Percentiles rank a stretch among this genome's conserved stretches.
Evolutionary conservation across 2,113 vertebrate genomes (phyloP).

Genomic region (Bujurquina vittata): DNA sequence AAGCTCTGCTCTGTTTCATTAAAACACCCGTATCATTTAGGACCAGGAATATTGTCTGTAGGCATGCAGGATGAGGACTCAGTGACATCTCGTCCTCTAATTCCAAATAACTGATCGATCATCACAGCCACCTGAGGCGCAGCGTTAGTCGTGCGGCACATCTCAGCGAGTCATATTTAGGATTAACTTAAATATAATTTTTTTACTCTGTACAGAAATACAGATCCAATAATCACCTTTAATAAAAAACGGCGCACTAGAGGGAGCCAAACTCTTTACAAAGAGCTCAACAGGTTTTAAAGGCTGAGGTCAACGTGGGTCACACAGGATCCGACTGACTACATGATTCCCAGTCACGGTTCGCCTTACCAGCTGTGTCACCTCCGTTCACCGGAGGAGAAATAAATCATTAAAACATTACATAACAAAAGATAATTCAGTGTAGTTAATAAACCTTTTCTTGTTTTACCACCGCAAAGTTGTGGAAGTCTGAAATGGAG

Average conservation of each 20-base stretch:
- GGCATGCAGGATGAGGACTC: too few relatives aligned
- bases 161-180: too few relatives aligned
- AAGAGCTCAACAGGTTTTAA: not conserved
- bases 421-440: not conserved
- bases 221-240: not conserved
- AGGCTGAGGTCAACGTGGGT: conserved; percentile 3
- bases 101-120: too few relatives aligned
- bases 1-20: too few relatives aligned
- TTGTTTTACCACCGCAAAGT: not conserved
- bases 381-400: not conserved
- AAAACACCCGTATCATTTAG: too few relatives aligned
- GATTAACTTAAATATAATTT: too few relatives aligned
- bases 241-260: conserved; percentile 7
- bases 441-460: not conserved
- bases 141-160: too few relatives aligned
- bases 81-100: too few relatives aligned
- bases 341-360: not conserved
- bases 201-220: too few relatives aligned
- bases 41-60: too few relatives aligned
- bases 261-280: conserved; percentile 3
- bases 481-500: not conserved
- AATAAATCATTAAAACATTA: not conserved
- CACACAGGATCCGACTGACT: not conserved
- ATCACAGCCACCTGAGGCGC: too few relatives aligned
- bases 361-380: not conserved